These are phyloP conservation scores for Sipha maydis DNA, from an alignment of 2,888 invertebrate species.

Conservation along the genomic window DNA sequence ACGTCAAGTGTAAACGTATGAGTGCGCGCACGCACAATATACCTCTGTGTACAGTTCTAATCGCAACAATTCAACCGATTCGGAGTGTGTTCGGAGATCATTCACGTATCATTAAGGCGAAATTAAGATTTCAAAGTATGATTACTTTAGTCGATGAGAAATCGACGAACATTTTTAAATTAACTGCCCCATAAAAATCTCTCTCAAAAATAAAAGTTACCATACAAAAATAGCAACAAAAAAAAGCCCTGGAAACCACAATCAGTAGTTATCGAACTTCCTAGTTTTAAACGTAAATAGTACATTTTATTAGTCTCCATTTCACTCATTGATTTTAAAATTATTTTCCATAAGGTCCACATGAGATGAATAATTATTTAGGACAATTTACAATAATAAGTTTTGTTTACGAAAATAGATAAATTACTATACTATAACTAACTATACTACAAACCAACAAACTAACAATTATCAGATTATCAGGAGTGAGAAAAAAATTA, in stretches of 20 bases:
- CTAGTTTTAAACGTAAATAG: too few species aligned
- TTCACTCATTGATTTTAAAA: too few species aligned
- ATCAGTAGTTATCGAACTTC: not conserved
- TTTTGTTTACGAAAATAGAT: too few species aligned
- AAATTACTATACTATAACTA: too few species aligned
- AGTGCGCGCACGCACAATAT: too few species aligned
- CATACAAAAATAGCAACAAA: conserved; percentile 8
- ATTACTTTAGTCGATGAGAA: conserved; percentile 6
- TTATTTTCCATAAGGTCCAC: too few species aligned
- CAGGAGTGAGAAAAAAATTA: too few species aligned
- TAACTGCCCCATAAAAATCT: not conserved
- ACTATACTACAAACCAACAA: too few species aligned
- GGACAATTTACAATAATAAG: too few species aligned
- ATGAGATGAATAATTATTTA: too few species aligned
- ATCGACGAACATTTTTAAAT: not conserved
- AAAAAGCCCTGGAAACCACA: not conserved
- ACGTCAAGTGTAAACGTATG: not conserved
- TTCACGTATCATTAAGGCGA: not conserved
- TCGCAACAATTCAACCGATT: not conserved
- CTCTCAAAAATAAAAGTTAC: conserved; percentile 10
- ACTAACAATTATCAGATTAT: too few species aligned
- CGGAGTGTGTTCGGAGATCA: not conserved
- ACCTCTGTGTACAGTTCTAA: not conserved
- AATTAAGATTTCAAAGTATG: not conserved
- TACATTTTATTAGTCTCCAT: too few species aligned